Percentiles rank a stretch among this genome's conserved stretches.
These are phyloP conservation scores for Pardosa pseudoannulata DNA, from an alignment of 2,888 invertebrate genomes.

Conservation along the genomic window DNA sequence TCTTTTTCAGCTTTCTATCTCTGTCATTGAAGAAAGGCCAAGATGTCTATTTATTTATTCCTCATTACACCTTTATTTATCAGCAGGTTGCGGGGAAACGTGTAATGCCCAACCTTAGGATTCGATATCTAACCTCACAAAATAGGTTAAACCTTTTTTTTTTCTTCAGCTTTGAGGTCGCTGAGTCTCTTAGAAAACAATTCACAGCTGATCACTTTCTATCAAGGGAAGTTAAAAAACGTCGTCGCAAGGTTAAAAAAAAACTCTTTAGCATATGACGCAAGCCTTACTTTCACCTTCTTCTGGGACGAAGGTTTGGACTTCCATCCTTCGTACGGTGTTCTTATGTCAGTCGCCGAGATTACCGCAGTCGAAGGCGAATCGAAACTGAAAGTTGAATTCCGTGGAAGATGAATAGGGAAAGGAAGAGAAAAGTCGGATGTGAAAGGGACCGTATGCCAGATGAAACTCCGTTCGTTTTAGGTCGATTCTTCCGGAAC, in stretches of 20 bases:
- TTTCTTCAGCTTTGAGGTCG: background rate
- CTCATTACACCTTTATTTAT: background rate
- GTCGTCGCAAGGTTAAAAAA: conserved; percentile 5
- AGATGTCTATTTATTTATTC: background rate
- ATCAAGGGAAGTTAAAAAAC: background rate
- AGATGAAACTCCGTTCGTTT: background rate
- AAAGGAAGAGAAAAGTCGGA: background rate
- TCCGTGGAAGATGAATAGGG: conserved; percentile 21
- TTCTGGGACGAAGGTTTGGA: background rate
- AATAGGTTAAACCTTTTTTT: conserved; percentile 14
- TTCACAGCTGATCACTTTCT: conserved; percentile 1
- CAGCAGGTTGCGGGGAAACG: background rate
- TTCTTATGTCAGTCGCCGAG: conserved; percentile 18
- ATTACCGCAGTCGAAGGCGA: background rate
- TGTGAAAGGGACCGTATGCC: background rate
- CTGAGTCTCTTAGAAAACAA: background rate
- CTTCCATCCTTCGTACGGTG: background rate
- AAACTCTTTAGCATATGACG: background rate
- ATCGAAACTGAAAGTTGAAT: conserved; percentile 24
- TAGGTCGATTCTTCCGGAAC: background rate
- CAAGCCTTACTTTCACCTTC: conserved; percentile 7
- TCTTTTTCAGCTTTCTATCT: background rate
- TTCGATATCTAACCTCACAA: background rate
- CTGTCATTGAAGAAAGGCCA: background rate
- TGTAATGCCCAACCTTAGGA: background rate